phyloP scores from a whole-genome alignment of 2,797 vertebrate genomes.

The Tokudaia muenninki region DNA sequence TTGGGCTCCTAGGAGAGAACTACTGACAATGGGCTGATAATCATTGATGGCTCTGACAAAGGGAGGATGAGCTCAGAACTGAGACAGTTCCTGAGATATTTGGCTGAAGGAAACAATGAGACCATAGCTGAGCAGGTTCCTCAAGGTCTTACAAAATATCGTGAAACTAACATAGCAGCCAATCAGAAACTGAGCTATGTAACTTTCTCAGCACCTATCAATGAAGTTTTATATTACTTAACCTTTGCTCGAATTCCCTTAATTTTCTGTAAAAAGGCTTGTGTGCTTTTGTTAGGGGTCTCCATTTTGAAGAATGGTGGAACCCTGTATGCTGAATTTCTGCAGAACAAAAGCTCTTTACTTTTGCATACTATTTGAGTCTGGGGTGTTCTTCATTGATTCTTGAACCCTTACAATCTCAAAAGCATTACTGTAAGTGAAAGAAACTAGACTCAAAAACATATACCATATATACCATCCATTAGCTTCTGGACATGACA shows the following conservation, averaged over 20 bases:
- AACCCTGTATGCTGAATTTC: not conserved
- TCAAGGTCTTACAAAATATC: not conserved
- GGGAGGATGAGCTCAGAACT: not conserved
- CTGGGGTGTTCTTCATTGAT: not conserved
- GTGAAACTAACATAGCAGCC: not conserved
- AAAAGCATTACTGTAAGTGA: not conserved
- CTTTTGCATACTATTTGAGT: not conserved
- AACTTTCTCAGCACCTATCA: not conserved
- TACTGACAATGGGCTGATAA: not conserved
- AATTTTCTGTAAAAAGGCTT: not conserved
- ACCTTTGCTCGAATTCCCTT: not conserved
- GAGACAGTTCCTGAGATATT: not conserved
- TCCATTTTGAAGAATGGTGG: not conserved
- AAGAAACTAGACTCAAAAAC: not conserved
- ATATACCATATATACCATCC: not conserved
- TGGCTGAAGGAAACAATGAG: not conserved
- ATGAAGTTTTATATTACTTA: not conserved
- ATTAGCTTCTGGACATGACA: not conserved
- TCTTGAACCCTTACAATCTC: not conserved
- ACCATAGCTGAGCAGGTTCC: not conserved
- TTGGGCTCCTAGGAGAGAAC: not conserved
- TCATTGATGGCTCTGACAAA: not conserved
- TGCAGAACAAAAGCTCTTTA: not conserved
- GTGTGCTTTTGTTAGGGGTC: not conserved
- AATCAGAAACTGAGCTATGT: not conserved